Base-by-base conservation (phyloP, 37 sponge, comb jelly and placozoan genomes). In the Tethya wilhelma region DNA sequence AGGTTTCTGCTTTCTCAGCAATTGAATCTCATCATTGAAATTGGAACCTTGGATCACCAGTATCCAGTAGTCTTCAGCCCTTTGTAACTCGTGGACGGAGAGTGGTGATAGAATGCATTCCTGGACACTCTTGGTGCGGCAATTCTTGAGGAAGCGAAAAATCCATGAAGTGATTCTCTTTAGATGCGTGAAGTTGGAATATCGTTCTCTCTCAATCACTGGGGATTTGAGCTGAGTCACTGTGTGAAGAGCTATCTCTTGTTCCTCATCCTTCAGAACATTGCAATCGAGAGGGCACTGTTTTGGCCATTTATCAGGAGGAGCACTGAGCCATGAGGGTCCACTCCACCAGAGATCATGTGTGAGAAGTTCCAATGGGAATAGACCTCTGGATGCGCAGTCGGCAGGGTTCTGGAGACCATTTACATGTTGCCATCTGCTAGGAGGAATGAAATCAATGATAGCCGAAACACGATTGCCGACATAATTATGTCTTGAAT, bases 291-390 rank as follows among this genome's bases (percentile, higher is more conserved):
- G 55, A 20, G 31, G 12, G n/a, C n/a, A n/a, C 19, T 17, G 57
- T 19, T 53, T 53, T 55, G 74, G 74, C 56, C 74, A 55, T 19
- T 55, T 36, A n/a, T 25, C 1, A 19, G 42, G 25, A 30, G 43
- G 38, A 36, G 37, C 30, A 28, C 38, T 69, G 14, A 80, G 41
- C 81, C 81, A 69, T 9, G 19, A n/a, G 11, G 81, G 81, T 28
- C 81, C 81, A 80, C 70, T 44, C 63, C 72, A 71, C 81, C 81
- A 80, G 4, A 71, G 44, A 20, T 64, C 53, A 44, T 79, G 67
- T 25, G 14, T 31, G 12, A 79, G 12, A 17, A 79, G 44, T 14
- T 49, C 53, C 53, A 14, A 49, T 49, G 53, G 53, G 53, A 49
- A 49, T 19, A 49, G 53, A 49, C 53, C 53, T 49, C 53, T 39